Evolutionary conservation across 2,888 invertebrate genomes (phyloP), one percentile per base, ranked within the genome.

Genomic region (Halictus ligatus): DNA sequence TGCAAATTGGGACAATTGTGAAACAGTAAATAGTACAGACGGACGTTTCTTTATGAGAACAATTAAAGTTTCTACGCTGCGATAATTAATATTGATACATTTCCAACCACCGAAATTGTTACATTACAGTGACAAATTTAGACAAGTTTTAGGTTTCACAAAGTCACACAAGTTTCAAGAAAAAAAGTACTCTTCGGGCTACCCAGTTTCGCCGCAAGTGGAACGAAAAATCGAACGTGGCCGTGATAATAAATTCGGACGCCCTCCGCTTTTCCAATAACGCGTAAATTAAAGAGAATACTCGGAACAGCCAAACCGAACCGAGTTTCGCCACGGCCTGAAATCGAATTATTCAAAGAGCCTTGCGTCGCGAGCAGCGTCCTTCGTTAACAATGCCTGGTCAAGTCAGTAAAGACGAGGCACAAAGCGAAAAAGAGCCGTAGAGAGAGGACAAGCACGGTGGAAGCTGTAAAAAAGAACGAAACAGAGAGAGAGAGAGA

Each of bases 271-370:
- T n/a, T 54, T 54, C 54, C 54, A 13, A 64, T 15, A 64, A 6
- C 25, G 13, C 29, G 64, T 64, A 29, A 29, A 64, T 64, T 64
- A 13, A 29, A 29, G 15, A 64, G 7, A 64, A 25, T 29, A 29
- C 13, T 64, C 13, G 64, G 29, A 64, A 25, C 29, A 29, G 15
- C 6, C 60, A 15, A 29, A 29, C 60, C 60, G 15, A 54, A 54
- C 21, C 21, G 60, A 64, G 60, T 25, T 64, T 29, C 25, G 60
- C 25, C 60, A 25, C 60, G 25, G 60, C 13, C 13, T 25, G 60
- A 25, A 60, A 81, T 80, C 50, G 72, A 84, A 77, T 81, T 77
- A 84, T 75, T 64, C 50, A 46, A 69, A 73, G 64, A 76, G 50
- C 46, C 8, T 25, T 6, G 60, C 64, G 29, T 64, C 60, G 60